Base-by-base conservation (phyloP, 2,888 invertebrate genomes). In the Lepas anatifera region DNA sequence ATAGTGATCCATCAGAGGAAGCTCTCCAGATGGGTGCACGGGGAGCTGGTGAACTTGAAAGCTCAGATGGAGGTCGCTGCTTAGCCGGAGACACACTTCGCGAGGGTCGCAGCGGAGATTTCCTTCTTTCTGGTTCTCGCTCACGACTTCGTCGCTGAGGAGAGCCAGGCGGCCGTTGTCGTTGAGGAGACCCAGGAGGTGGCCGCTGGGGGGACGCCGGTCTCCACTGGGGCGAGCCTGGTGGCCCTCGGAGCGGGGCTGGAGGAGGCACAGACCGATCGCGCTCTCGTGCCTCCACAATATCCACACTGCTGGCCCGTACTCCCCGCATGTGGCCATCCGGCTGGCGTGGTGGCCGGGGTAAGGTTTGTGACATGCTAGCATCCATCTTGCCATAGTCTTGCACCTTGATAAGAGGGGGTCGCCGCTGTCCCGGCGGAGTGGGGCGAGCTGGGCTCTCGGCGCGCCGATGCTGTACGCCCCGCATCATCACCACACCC, bases 41-140 rank as follows among this genome's bases (percentile, higher is more conserved):
- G 22, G 58, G 58, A 32, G 58, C 58, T 22, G 58, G 58, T 22
- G 58, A 58, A 35, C 58, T 58, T 8, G 58, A 58, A 3, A 58
- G 58, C 35, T 58, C 58, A 2, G 58, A 58, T 22, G 58, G 58
- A 16, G 58, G 22, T 8, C 58, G 35, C 25, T 10, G 4, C 18
- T 58, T 58, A 35, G n/a, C 32, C 22, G 58, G 58, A 16, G 58
- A 58, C 58, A 58, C 58, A 22, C 58, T 58, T 18, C 58, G 58
- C 2, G 58, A 18, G 18, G 58, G 32, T 7, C 32, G 32, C 22
- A 35, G 32, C 32, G 32, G 58, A 4, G 6, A n/a, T n/a, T n/a
- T n/a, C 32, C 58, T 58, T 58, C 8, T 8, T 8, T 18, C 32
- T 18, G 18, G n/a, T n/a, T n/a, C n/a, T n/a, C n/a, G n/a, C n/a